Base-by-base conservation (phyloP, 2,113 vertebrate genomes). In the Cynocephalus volans region DNA sequence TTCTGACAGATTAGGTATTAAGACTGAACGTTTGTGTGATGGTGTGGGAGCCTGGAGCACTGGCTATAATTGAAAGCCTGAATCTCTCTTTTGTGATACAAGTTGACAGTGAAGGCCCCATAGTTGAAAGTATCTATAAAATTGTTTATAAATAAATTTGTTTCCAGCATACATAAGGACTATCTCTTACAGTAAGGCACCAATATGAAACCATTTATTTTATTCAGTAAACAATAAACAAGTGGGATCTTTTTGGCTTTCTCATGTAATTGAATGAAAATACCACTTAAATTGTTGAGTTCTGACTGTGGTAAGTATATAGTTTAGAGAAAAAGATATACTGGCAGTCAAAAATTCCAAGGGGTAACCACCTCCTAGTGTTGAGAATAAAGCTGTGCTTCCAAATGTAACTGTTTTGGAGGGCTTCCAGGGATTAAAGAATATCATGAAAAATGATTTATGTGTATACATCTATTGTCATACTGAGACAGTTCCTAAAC, bases 1-100 rank as follows among this genome's bases (percentile, higher is more conserved):
- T 77, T 93, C 76, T 96, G 89, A 96, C 77, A 95, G 70, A n/a
- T 48, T 33, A 95, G 82, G 41, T 93, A 81, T 96, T 93, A 88
- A 97, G 48, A 85, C 21, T 81, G 77, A 94, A 76, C n/a, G 82
- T 9, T 81, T 90, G 41, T 84, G 41, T 56, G 21, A 73, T 89
- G 50, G 24, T 56, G 41, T 90, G 65, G 77, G 67, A 85, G 24
- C 70, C 76, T 60, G 33, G 69, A 90, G 80, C 83, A 83, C 41
- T 82, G 41, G 60, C 52, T 92, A 9, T 81, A 84, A 97, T 88
- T 80, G 75, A 94, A 98, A 96, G 88, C 26, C 54, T 21, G 65
- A 93, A 76, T 90, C 48, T 90, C 13, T 73, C 31, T 85, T 95
- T 81, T 85, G 67, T 94, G 95, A 95, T 70, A 67, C 76, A 97